Conservation (phyloP, 2,797 vertebrate species). For the Phrynocephalus vlangalii region DNA sequence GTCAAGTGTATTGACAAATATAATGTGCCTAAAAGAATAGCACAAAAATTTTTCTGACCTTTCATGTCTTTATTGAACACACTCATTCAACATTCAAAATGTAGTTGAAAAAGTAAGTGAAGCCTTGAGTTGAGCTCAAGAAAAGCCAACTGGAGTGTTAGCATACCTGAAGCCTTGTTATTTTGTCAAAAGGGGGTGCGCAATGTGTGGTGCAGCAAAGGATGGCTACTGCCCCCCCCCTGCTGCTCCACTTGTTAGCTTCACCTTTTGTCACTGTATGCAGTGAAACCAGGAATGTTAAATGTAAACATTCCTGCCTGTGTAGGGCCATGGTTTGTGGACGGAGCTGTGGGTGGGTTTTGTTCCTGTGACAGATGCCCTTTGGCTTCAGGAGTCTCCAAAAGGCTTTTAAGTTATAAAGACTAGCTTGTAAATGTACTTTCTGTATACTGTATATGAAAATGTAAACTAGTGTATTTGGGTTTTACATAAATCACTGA, state of each 20-base stretch:
- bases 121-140: too few relatives aligned
- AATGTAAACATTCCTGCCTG: background rate
- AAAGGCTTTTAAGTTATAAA: background rate
- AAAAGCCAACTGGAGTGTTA: too few relatives aligned
- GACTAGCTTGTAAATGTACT: background rate
- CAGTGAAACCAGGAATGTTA: background rate
- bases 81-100: too few relatives aligned
- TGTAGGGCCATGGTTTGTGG: background rate
- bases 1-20: too few relatives aligned
- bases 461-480: background rate
- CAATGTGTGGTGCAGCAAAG: rapidly evolving
- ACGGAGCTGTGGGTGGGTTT: background rate
- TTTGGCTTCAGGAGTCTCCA: background rate
- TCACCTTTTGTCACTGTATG: background rate
- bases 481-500: background rate
- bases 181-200: background rate
- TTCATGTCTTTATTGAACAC: too few relatives aligned
- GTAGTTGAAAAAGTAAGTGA: too few relatives aligned
- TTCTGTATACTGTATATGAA: background rate
- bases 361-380: background rate
- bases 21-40: too few relatives aligned
- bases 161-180: too few relatives aligned
- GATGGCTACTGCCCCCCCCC: background rate
- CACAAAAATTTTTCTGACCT: too few relatives aligned
- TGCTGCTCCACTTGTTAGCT: background rate